Evolutionary conservation across 2,888 invertebrate species (phyloP).

Genomic region (Dasypogon diadema): DNA sequence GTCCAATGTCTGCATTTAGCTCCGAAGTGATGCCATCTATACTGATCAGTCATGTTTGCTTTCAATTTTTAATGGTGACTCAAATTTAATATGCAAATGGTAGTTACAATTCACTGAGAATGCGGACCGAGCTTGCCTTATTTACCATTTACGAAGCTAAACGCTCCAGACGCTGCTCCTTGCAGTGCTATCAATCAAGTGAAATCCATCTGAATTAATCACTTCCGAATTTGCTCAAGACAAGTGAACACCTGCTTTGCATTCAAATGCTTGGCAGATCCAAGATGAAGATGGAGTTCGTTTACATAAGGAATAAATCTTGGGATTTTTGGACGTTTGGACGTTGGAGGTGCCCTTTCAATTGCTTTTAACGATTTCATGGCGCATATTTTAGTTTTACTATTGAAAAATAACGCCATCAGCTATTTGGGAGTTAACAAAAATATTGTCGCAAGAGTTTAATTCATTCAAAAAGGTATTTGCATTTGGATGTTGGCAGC

Average conservation of each 20-base stretch:
- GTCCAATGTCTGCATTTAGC: constrained; percentile 3
- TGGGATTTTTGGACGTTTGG: background rate
- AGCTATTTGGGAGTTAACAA: too few species aligned
- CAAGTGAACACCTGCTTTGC: constrained; percentile 40
- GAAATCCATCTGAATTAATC: constrained; percentile 20
- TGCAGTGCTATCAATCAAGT: constrained; percentile 17
- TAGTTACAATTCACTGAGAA: background rate
- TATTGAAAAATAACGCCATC: too few species aligned
- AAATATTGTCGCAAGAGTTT: too few species aligned
- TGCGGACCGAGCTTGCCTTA: background rate
- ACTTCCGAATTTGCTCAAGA: constrained; percentile 31
- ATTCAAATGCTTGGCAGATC: background rate
- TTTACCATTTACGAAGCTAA: constrained; percentile 11
- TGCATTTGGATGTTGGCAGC: too few species aligned
- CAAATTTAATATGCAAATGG: constrained; percentile 17
- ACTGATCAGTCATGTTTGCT: constrained; percentile 1
- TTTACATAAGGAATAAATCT: constrained; percentile 24
- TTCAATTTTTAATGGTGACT: constrained; percentile 12
- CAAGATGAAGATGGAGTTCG: constrained; percentile 5
- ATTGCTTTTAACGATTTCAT: too few species aligned
- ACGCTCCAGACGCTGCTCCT: background rate
- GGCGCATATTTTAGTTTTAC: too few species aligned
- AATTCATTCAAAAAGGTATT: too few species aligned
- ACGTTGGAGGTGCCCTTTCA: too few species aligned
- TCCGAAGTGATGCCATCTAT: background rate